Percentiles rank a stretch among this genome's conserved stretches.
Evolutionary conservation across 2,797 vertebrate genomes (phyloP).

Genomic region (Vireo griseus): DNA sequence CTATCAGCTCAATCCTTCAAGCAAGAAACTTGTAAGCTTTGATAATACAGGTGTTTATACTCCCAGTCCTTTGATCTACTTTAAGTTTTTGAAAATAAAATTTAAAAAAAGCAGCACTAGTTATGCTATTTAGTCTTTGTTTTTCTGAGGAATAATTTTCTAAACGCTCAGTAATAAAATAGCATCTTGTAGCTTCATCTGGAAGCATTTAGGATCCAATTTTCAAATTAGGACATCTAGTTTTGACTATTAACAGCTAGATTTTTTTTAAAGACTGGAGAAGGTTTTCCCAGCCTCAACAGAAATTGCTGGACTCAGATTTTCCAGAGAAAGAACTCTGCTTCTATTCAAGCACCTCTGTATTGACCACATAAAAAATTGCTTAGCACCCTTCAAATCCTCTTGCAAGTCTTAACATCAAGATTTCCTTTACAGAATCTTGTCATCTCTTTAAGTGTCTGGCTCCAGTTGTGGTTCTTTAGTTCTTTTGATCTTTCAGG

Average conservation of each 20-base stretch:
- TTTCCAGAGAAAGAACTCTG: neutral
- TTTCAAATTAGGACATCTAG: constrained; percentile 20
- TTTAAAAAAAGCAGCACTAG: neutral
- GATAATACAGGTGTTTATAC: neutral
- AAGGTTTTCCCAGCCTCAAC: neutral
- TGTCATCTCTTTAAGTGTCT: neutral
- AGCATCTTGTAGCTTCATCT: neutral
- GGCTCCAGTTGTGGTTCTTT: neutral
- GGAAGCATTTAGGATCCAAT: neutral
- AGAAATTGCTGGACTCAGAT: neutral
- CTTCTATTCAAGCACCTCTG: neutral
- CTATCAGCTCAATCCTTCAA: neutral
- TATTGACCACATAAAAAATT: neutral
- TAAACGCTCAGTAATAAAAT: neutral
- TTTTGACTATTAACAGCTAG: neutral
- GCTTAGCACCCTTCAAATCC: neutral
- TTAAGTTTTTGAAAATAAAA: neutral
- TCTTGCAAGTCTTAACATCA: neutral
- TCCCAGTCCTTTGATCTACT: neutral
- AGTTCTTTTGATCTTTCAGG: constrained; percentile 15
- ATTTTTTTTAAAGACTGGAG: neutral
- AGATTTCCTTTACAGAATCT: neutral
- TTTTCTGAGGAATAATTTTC: neutral
- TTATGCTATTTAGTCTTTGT: neutral
- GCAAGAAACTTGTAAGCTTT: neutral